Evolutionary conservation across 2,113 vertebrate genomes (phyloP).

Genomic region (Bubo bubo): DNA sequence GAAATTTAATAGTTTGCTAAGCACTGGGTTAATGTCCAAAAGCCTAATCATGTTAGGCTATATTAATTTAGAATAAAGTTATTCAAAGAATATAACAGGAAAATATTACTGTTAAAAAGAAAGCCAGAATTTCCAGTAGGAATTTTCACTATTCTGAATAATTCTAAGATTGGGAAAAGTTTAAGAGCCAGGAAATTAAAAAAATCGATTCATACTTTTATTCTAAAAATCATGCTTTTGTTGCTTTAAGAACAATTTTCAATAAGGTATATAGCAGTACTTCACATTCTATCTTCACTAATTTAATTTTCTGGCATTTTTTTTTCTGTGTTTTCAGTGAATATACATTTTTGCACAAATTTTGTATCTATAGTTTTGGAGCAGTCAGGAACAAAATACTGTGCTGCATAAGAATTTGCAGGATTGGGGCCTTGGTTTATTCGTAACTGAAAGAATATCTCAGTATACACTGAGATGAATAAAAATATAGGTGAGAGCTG

Average conservation of each 20-base stretch:
- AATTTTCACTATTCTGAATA: constrained; percentile 53
- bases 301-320: not conserved
- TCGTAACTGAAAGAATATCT: not conserved
- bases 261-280: not conserved
- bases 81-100: constrained; percentile 65
- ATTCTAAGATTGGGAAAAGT: not conserved
- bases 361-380: not conserved
- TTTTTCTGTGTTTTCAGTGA: not conserved
- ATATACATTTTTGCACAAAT: not conserved
- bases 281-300: not conserved
- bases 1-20: constrained; percentile 89
- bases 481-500: not conserved
- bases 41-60: constrained; percentile 70
- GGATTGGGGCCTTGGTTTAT: not conserved
- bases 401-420: not conserved
- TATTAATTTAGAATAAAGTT: constrained; percentile 70
- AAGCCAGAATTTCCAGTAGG: constrained; percentile 77
- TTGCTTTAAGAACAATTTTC: not conserved
- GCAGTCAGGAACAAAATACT: not conserved
- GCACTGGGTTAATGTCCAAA: constrained; percentile 70
- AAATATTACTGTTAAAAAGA: constrained; percentile 69
- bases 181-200: constrained; percentile 21
- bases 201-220: not conserved
- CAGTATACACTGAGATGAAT: not conserved
- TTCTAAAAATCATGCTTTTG: not conserved